Conservation (phyloP, 2,113 vertebrate genomes). For the Passer montanus region DNA sequence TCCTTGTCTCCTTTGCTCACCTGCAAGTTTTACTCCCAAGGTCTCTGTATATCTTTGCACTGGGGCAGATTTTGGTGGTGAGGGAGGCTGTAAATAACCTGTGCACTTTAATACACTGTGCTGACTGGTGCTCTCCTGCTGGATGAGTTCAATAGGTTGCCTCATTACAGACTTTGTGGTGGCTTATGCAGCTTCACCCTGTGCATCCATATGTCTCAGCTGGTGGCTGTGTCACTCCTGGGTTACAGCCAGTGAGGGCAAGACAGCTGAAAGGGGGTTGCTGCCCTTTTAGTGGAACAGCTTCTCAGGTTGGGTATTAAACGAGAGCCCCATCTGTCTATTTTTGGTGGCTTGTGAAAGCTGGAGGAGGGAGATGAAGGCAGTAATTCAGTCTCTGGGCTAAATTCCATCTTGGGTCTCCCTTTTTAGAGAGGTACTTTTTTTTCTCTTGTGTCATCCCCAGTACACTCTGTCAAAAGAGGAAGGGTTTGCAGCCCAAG, state of each 20-base stretch:
- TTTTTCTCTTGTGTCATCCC: neutral
- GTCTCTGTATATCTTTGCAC: neutral
- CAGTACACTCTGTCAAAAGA: neutral
- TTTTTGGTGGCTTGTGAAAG: neutral
- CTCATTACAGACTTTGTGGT: conserved; percentile 10
- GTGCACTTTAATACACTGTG: rapidly evolving
- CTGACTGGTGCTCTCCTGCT: neutral
- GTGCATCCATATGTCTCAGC: conserved; percentile 49
- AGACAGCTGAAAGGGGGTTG: conserved; percentile 44
- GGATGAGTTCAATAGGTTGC: conserved; percentile 22
- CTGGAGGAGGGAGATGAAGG: neutral
- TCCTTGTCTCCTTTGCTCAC: neutral
- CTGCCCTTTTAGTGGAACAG: conserved; percentile 51
- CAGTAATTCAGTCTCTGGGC: neutral
- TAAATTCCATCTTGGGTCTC: conserved; percentile 29
- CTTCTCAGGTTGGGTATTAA: conserved; percentile 49
- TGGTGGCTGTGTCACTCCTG: conserved; percentile 22
- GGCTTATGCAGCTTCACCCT: conserved; percentile 3
- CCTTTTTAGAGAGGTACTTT: neutral
- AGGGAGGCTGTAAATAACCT: neutral
- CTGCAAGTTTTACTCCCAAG: neutral
- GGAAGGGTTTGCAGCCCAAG: conserved; percentile 7
- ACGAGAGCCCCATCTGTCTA: conserved; percentile 62
- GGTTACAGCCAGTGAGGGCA: neutral
- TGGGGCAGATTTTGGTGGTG: neutral